Base-by-base conservation (phyloP, 2,797 vertebrate species). In the Gadopsis bispinosus region DNA sequence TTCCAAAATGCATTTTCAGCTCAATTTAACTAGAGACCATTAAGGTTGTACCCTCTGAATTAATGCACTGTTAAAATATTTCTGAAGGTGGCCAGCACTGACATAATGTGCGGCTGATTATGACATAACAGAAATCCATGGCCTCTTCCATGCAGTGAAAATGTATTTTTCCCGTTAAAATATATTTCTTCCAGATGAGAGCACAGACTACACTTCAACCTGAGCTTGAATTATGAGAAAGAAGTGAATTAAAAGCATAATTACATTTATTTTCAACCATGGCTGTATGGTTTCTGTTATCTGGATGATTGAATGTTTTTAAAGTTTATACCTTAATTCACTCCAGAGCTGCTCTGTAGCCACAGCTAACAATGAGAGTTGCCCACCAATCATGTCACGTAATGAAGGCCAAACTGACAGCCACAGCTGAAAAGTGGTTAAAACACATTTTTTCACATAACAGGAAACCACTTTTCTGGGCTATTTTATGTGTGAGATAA, bases 11-110 rank as follows among this genome's bases (percentile, higher is more conserved):
- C 4, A 81, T 81, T 71, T 82, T 60, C 50, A 71, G 59, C 72
- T 81, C 51, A 60, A 65, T 80, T 78, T 71, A 68, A 50, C 66
- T 66, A 64, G 59, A 77, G 4, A 39, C 3, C 45, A 77, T 73
- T 48, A 63, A 69, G 29, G 29, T 79, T 50, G 9, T 47, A 63
- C 4, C 43, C 73, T 53, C 39, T 45, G 62, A 60, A 71, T 65
- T 22, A 73, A 70, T 61, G 39, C 17, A 41, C 79, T 58, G 37
- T 66, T 69, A 73, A 41, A 73, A 41, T 29, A 54, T 73, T 29
- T 66, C 45, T 51, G 70, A 55, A 76, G 69, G 33, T 55, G 35
- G 54, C 47, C 51, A 53, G 20, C 35, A 22, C 39, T 69, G 69
- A 61, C 43, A 67, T 50, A 67, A 77, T 45, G 45, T 62, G 69